Evolutionary conservation across 2,888 invertebrate species (phyloP).

Genomic region (Lamproptera curius): DNA sequence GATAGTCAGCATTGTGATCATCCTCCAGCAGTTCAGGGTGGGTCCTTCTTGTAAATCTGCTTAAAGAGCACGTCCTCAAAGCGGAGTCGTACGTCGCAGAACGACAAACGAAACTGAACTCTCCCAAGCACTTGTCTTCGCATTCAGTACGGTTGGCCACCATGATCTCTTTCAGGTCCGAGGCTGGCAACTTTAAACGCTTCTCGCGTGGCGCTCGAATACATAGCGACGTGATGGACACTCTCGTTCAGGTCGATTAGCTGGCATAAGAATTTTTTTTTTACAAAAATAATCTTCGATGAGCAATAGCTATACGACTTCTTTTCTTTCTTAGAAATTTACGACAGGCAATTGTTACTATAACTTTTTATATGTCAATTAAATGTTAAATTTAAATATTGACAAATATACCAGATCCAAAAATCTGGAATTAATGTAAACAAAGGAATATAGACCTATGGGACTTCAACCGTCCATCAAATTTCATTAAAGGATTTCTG

Average conservation of each 20-base stretch:
- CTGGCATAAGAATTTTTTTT: too few relatives aligned
- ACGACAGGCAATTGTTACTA: background rate
- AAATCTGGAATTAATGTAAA: too few relatives aligned
- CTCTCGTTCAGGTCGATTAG: conserved; percentile 91
- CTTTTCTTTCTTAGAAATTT: too few relatives aligned
- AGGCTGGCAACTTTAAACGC: conserved; percentile 87
- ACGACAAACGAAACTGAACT: conserved; percentile 92
- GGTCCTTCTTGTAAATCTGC: conserved; percentile 89
- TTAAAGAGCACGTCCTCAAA: conserved; percentile 87
- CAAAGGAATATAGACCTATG: too few relatives aligned
- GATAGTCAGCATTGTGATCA: conserved; percentile 91
- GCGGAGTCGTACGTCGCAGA: conserved; percentile 91
- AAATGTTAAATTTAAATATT: too few relatives aligned
- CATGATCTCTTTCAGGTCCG: conserved; percentile 90
- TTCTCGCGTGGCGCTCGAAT: conserved; percentile 91
- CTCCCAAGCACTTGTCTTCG: conserved; percentile 92
- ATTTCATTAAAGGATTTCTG: too few relatives aligned
- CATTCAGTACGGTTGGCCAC: conserved; percentile 93
- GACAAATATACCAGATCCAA: too few relatives aligned
- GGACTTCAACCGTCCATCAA: too few relatives aligned
- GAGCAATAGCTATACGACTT: too few relatives aligned
- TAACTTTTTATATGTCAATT: too few relatives aligned
- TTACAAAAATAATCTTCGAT: too few relatives aligned
- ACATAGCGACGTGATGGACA: conserved; percentile 93
- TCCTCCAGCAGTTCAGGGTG: conserved; percentile 91